Percentiles rank a stretch among this genome's conserved stretches.
Conservation (phyloP, 2,888 invertebrate species). For the Drosophila anomalata region DNA sequence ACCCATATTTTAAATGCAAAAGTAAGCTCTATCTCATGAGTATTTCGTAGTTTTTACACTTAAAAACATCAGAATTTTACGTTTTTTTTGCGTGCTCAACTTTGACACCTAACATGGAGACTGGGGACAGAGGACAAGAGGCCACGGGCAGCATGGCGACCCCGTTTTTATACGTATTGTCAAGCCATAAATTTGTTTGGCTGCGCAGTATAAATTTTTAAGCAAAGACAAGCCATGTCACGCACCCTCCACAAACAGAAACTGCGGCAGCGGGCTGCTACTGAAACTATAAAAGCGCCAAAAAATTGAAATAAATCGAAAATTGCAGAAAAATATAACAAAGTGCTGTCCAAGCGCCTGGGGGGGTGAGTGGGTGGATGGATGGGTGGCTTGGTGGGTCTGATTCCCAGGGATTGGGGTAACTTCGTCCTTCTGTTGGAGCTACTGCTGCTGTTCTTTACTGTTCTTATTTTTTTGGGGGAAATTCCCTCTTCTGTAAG, state of each 20-base stretch:
- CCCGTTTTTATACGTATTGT: conserved; percentile 62
- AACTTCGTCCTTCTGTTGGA: conserved; percentile 12
- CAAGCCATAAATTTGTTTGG: conserved; percentile 74
- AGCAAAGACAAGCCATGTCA: conserved; percentile 56
- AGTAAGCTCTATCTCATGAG: neutral
- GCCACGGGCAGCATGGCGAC: conserved; percentile 34
- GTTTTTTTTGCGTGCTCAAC: conserved; percentile 34
- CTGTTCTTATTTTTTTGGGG: conserved; percentile 4
- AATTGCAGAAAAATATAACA: conserved; percentile 64
- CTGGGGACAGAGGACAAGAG: conserved; percentile 5
- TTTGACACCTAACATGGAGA: conserved; percentile 56
- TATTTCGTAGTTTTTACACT: conserved; percentile 8
- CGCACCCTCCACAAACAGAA: conserved; percentile 44
- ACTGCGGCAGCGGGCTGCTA: conserved; percentile 21
- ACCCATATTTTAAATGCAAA: neutral
- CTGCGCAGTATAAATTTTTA: conserved; percentile 65
- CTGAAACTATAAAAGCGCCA: conserved; percentile 59
- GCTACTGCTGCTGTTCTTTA: conserved; percentile 4
- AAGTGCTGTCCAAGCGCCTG: conserved; percentile 42
- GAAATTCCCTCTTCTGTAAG: conserved; percentile 52
- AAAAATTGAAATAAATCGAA: conserved; percentile 76
- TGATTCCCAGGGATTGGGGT: conserved; percentile 3
- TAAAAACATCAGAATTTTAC: conserved; percentile 4
- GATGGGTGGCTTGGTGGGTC: conserved; percentile 9
- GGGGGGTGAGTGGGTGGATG: conserved; percentile 30